Conservation (phyloP, 1,140 invertebrate genomes). For the Panagrolaimus sp. region DNA sequence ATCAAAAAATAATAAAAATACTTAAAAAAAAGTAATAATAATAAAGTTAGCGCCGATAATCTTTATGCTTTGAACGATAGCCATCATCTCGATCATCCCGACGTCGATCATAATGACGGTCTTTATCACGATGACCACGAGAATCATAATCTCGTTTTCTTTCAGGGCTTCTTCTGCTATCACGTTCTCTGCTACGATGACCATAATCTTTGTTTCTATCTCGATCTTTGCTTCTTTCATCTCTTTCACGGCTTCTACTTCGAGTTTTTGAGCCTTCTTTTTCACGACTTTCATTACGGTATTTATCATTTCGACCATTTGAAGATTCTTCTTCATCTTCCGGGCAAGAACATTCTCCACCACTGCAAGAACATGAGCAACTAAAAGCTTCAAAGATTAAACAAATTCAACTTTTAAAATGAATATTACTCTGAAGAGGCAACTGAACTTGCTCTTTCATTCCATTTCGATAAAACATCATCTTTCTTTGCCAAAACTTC, state of each 20-base stretch:
- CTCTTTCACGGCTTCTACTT: conserved; percentile 23
- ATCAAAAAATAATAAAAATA: background rate
- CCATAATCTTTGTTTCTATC: conserved; percentile 20
- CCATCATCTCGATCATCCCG: conserved; percentile 26
- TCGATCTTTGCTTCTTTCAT: conserved; percentile 11
- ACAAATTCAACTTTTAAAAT: conserved; percentile 25
- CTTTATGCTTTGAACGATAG: background rate
- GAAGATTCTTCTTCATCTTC: conserved; percentile 36
- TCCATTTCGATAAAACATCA: conserved; percentile 25
- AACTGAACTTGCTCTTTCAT: conserved; percentile 5
- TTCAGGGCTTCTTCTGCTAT: background rate
- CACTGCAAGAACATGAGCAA: conserved; percentile 53
- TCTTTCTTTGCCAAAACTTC: conserved; percentile 34
- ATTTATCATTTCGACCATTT: background rate
- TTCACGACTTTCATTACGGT: conserved; percentile 20
- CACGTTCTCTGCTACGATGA: conserved; percentile 32
- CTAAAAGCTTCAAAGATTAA: conserved; percentile 27
- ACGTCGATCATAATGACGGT: conserved; percentile 17
- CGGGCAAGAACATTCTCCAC: conserved; percentile 51
- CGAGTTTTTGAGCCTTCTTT: too few species aligned
- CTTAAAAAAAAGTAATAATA: background rate
- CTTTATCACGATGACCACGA: conserved; percentile 18
- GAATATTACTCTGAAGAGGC: conserved; percentile 40
- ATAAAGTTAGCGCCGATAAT: background rate
- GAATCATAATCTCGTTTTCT: too few species aligned